Percentiles rank a stretch among this genome's conserved stretches.
Conservation (phyloP, 2,888 invertebrate species). For the Synanthedon formicaeformis region DNA sequence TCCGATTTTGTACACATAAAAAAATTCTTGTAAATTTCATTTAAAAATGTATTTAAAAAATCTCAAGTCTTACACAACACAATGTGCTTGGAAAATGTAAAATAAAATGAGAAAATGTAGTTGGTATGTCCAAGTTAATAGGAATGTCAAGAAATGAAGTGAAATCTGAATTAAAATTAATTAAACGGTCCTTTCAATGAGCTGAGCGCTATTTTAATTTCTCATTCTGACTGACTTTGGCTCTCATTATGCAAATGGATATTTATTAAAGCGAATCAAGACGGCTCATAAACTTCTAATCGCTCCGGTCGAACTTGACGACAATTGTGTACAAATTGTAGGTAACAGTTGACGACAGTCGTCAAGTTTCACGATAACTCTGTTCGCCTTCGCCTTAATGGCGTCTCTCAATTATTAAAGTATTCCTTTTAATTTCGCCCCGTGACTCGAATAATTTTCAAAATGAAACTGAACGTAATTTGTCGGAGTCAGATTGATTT, state of each 20-base stretch:
- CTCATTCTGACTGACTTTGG: constrained; percentile 24
- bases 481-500: too few species aligned
- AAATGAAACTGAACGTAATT: too few species aligned
- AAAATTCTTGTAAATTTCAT: too few species aligned
- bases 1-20: too few species aligned
- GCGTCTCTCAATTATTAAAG: constrained; percentile 36
- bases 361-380: constrained; percentile 18
- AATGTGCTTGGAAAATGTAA: too few species aligned
- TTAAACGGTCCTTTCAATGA: constrained; percentile 25
- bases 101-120: neutral
- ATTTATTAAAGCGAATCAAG: constrained; percentile 23
- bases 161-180: constrained; percentile 23
- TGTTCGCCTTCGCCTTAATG: constrained; percentile 14
- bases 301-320: constrained; percentile 1
- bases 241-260: constrained; percentile 32
- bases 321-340: constrained; percentile 16
- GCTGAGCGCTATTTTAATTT: constrained; percentile 21
- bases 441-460: constrained; percentile 24
- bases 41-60: too few species aligned
- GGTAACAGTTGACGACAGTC: constrained; percentile 33
- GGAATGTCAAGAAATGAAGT: neutral
- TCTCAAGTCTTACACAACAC: too few species aligned
- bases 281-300: constrained; percentile 1
- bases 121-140: neutral
- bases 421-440: constrained; percentile 33